Evolutionary conservation across 2,113 vertebrate genomes (phyloP), one percentile per base, ranked within the genome.

Genomic region (Carollia perspicillata): DNA sequence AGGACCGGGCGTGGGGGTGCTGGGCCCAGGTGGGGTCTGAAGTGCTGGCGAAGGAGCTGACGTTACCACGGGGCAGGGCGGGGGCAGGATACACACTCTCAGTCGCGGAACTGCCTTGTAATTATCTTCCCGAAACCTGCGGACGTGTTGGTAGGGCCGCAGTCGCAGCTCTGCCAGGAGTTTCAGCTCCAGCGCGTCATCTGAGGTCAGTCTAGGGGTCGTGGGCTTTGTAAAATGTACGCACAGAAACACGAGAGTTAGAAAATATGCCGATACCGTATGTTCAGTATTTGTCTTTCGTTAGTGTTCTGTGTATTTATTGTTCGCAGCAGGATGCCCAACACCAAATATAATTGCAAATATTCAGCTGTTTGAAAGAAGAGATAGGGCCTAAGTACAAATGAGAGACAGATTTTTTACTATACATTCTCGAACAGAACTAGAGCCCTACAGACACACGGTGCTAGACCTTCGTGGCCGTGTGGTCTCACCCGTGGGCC

Each of bases 351-450:
- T 93, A 97, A 97, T 93, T 96, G 94, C 95, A 98, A 97, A 98
- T 95, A 97, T 96, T 98, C 95, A 97, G 93, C 81, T 98, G 93
- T 97, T 95, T 95, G 98, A 98, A 97, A 83, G 23, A 98, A 95
- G 98, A 98, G 92, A 97, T 96, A 97, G 95, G 97, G 96, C 97
- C 97, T 98, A 97, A 97, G 60, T 95, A 98, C 83, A 98, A 97
- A 97, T 98, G 96, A 95, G 98, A 93, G 89, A 97, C 83, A 92
- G 89, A 97, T 96, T 97, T 96, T 97, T 97, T 97, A 28, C 37
- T 86, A 95, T 96, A 94, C 98, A 84, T 94, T 92, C 88, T 97
- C 97, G 97, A 97, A 97, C 88, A 97, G 94, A 97, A 97, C 96
- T 97, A 35, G 95, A 96, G 86, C 98, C 97, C 97, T 97, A 90